phyloP scores from a whole-genome alignment of 2,888 invertebrate species.

The Laothoe populi region DNA sequence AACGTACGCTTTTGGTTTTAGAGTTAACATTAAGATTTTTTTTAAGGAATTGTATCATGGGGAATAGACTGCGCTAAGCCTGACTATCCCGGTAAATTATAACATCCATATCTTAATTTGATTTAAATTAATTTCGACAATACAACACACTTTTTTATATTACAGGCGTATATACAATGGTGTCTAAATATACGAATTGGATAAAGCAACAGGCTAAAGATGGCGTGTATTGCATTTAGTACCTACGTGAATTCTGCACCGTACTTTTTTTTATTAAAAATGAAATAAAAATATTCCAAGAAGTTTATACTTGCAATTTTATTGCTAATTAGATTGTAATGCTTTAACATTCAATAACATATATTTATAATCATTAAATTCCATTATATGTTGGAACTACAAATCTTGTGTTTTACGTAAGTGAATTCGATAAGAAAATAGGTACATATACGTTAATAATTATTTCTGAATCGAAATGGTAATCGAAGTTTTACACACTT shows the following conservation, averaged over 20 bases:
- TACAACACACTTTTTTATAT: constrained; percentile 33
- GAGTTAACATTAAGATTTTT: not conserved
- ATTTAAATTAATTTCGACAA: not conserved
- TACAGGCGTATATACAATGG: constrained; percentile 85
- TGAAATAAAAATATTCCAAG: not conserved
- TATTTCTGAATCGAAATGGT: constrained; percentile 7
- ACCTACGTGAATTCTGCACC: not conserved
- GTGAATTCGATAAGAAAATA: constrained; percentile 10
- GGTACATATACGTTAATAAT: not conserved
- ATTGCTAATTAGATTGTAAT: not conserved
- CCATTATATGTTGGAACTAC: not conserved
- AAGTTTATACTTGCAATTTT: not conserved
- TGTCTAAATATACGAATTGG: constrained; percentile 82
- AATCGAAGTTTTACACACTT: constrained; percentile 17
- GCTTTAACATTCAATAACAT: not conserved
- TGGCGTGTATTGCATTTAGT: constrained; percentile 71
- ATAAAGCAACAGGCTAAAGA: constrained; percentile 71
- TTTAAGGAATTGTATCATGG: constrained; percentile 87
- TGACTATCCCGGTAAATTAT: constrained; percentile 75
- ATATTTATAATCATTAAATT: not conserved
- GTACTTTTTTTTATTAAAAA: not conserved
- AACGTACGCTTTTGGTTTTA: not conserved
- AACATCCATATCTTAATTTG: not conserved
- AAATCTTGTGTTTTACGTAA: not conserved
- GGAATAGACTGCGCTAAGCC: constrained; percentile 88